Base-by-base conservation (phyloP, 2,888 invertebrate species). In the Lasius platythorax region DNA sequence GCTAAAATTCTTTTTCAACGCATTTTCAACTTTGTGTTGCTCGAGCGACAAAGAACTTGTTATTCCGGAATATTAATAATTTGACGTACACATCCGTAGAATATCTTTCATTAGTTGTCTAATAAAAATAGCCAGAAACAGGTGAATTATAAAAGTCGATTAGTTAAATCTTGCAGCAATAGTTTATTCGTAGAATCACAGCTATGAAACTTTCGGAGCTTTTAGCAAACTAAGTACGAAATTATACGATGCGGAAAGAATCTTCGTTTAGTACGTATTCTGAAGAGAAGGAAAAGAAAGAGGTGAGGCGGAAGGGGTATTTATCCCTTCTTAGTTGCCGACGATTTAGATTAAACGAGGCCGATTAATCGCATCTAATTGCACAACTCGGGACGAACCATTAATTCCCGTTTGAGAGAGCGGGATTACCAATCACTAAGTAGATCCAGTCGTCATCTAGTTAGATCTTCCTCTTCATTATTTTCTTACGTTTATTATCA, bases 321-420 rank as follows among this genome's bases (percentile, higher is more conserved):
- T 85, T 66, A 61, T 53, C 70, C 15, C 50, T 50, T 56, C 46
- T 18, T 30, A 76, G 50, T 72, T 33, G 40, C 64, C 53, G 81
- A 67, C 73, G 50, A 88, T 82, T 87, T 83, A 63, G 73, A 72
- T 87, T 86, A 83, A 91, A 86, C 84, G 74, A 79, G 79, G 46
- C 84, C 70, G 85, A 86, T 91, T 87, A 89, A 85, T 82, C 82
- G 64, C 79, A 68, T 78, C 85, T 91, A 91, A 90, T 91, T 89
- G 86, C 83, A 85, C 82, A 85, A 87, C 82, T 89, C 84, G 81
- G 82, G 82, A 88, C 84, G 87, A 88, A 81, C 86, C 68, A 90
- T 91, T 91, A 90, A 87, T 88, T 88, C 84, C 82, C 79, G 86
- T 89, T 89, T 87, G 87, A 87, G 84, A 86, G 74, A 87, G 83